Conservation (phyloP, 2,888 invertebrate genomes). For the Drosophila mulleri region DNA sequence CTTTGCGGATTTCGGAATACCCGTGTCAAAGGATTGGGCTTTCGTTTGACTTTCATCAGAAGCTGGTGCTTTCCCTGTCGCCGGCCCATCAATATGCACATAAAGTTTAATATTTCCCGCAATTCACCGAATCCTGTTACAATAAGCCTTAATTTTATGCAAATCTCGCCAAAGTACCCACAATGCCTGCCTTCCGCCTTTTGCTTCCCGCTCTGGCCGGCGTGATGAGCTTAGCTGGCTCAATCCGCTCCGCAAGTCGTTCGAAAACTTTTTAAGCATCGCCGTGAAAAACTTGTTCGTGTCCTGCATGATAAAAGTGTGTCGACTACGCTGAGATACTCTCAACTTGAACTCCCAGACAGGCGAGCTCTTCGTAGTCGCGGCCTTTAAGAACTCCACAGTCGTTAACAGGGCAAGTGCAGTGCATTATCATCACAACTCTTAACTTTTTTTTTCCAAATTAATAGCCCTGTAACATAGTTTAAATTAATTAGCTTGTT, state of each 20-base stretch:
- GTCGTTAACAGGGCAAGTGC: conserved; percentile 60
- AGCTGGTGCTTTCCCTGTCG: conserved; percentile 26
- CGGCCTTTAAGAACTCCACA: conserved; percentile 22
- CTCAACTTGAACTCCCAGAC: conserved; percentile 37
- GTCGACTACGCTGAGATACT: conserved; percentile 53
- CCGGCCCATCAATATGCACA: conserved; percentile 71
- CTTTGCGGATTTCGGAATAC: conserved; percentile 18
- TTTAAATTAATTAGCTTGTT: conserved; percentile 64
- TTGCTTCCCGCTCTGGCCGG: conserved; percentile 3
- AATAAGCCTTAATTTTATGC: conserved; percentile 78
- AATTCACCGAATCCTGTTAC: conserved; percentile 74
- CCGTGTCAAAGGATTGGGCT: conserved; percentile 66
- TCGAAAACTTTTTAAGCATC: conserved; percentile 70
- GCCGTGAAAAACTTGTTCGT: conserved; percentile 74
- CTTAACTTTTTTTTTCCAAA: conserved; percentile 24
- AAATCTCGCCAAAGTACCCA: conserved; percentile 66
- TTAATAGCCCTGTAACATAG: conserved; percentile 30
- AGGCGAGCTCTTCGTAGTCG: conserved; percentile 33
- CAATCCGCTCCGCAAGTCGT: conserved; percentile 64
- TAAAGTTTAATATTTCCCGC: conserved; percentile 78
- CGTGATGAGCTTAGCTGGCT: conserved; percentile 53
- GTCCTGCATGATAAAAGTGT: conserved; percentile 75
- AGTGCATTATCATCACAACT: conserved; percentile 43
- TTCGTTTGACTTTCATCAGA: conserved; percentile 20
- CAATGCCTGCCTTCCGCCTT: neutral